Conservation (phyloP, 2,797 vertebrate species). For the Syngnathus rostellatus region DNA sequence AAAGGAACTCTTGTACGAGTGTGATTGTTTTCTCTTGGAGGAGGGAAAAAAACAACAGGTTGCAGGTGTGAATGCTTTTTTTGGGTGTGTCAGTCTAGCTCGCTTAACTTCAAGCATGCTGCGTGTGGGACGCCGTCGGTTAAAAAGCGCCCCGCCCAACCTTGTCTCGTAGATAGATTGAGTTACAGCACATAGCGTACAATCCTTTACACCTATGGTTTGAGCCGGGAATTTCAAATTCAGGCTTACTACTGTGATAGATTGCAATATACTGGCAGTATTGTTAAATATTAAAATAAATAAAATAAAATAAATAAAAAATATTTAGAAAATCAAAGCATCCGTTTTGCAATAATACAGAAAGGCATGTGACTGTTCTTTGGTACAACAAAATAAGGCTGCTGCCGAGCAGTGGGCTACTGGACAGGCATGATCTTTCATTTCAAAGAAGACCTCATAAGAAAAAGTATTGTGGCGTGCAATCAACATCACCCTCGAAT, state of each 20-base stretch:
- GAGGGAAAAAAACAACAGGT: neutral
- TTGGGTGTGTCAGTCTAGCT: constrained; percentile 35
- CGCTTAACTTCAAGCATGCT: constrained; percentile 10
- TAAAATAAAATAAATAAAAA: no score
- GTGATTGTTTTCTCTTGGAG: neutral
- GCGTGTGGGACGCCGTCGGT: neutral
- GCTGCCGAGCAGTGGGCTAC: neutral
- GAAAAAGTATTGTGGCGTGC: neutral
- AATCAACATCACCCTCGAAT: constrained; percentile 1
- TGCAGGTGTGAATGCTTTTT: constrained; percentile 39
- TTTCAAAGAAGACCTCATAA: neutral
- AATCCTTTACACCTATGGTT: no score
- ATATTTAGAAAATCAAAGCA: no score
- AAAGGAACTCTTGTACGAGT: neutral
- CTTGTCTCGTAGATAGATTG: neutral
- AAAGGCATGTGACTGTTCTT: neutral
- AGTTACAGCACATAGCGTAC: no score
- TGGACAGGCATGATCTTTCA: neutral
- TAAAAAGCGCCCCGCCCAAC: neutral
- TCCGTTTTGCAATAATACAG: neutral
- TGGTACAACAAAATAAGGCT: neutral
- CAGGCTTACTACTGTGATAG: no score
- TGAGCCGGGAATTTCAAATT: no score
- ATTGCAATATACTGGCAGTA: neutral
- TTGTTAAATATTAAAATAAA: neutral